Evolutionary conservation across 2,888 invertebrate species (phyloP).

Genomic region (Agriotes lineatus): DNA sequence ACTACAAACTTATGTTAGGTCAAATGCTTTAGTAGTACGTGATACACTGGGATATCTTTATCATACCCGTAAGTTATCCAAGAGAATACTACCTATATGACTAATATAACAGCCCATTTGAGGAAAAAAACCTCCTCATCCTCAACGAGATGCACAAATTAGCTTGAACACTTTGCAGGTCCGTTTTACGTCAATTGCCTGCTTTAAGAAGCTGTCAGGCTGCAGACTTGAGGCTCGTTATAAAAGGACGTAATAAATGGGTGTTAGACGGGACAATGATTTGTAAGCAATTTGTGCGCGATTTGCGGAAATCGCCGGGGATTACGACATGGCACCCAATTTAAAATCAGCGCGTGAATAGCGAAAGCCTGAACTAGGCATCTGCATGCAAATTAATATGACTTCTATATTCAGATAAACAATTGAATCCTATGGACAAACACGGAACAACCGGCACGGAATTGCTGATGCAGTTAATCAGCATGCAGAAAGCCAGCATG

Average conservation of each 20-base stretch:
- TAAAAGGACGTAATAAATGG: neutral
- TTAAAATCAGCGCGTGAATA: conserved; percentile 19
- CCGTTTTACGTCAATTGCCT: too few species aligned
- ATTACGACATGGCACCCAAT: conserved; percentile 15
- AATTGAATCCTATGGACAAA: neutral
- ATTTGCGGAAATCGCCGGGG: neutral
- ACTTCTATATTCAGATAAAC: conserved; percentile 7
- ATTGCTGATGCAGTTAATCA: neutral
- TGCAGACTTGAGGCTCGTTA: too few species aligned
- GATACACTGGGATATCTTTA: too few species aligned
- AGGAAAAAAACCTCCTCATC: too few species aligned
- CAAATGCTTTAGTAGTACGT: too few species aligned
- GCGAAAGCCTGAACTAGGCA: conserved; percentile 15
- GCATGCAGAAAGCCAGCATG: neutral
- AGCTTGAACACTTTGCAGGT: too few species aligned
- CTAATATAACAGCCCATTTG: too few species aligned
- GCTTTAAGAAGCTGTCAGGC: too few species aligned
- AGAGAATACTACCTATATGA: too few species aligned
- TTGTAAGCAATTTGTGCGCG: conserved; percentile 7
- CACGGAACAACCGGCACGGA: neutral
- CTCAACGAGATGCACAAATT: too few species aligned
- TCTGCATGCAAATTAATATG: conserved; percentile 19
- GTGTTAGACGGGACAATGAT: neutral
- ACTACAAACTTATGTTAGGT: too few species aligned
- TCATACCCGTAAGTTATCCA: too few species aligned